Evolutionary conservation across 1,140 invertebrate species (phyloP).

Genomic region (Drosophila bocqueti): DNA sequence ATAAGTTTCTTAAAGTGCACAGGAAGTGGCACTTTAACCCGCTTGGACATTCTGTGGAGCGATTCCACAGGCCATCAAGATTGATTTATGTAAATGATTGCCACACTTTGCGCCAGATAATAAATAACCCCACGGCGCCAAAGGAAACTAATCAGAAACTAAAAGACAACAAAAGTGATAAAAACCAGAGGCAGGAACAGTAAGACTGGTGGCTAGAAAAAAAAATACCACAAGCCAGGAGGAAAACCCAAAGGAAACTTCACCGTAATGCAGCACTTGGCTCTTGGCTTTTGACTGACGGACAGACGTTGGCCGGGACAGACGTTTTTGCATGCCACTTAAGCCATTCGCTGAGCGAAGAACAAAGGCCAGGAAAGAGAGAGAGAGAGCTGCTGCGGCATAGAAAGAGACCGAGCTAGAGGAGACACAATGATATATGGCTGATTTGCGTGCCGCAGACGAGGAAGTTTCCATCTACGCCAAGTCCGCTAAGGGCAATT

Average conservation of each 20-base stretch:
- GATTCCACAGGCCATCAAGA: conserved; percentile 55
- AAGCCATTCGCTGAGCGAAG: conserved; percentile 38
- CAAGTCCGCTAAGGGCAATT: conserved; percentile 62
- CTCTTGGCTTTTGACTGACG: conserved; percentile 45
- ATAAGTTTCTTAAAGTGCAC: conserved; percentile 8
- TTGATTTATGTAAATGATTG: conserved; percentile 82
- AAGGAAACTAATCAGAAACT: conserved; percentile 62
- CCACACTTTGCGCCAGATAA: conserved; percentile 80
- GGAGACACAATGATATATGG: conserved; percentile 79
- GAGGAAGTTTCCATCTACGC: conserved; percentile 44
- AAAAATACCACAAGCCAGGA: neutral
- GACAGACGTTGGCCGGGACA: conserved; percentile 45
- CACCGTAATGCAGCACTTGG: conserved; percentile 59
- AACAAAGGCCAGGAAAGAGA: conserved; percentile 17
- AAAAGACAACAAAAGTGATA: conserved; percentile 71
- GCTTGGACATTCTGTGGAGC: conserved; percentile 21
- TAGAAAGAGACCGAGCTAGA: conserved; percentile 24
- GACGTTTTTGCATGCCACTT: conserved; percentile 79
- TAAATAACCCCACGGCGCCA: conserved; percentile 62
- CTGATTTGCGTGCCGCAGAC: conserved; percentile 72
- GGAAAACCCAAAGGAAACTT: conserved; percentile 48
- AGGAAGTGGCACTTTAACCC: conserved; percentile 34
- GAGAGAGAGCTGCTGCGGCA: conserved; percentile 17
- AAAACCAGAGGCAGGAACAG: conserved; percentile 41
- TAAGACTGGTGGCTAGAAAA: conserved; percentile 1